phyloP scores from a whole-genome alignment of 1,140 invertebrate genomes.

The Lethrus apterus region DNA sequence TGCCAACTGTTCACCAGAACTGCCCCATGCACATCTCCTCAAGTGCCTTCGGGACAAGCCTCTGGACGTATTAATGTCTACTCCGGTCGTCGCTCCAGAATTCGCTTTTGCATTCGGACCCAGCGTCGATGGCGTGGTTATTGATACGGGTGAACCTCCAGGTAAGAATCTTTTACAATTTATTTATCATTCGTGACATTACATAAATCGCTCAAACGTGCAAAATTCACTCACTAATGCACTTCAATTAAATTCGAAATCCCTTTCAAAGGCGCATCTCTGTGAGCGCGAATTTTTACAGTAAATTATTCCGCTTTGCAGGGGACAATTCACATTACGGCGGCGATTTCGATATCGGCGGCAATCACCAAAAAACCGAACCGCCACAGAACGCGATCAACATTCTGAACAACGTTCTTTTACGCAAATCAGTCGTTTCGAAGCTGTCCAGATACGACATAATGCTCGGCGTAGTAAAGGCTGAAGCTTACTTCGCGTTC shows the following conservation, averaged over 20 bases:
- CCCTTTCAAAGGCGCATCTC: too few species aligned
- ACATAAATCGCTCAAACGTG: too few species aligned
- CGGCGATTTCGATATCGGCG: constrained; percentile 33
- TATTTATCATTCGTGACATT: too few species aligned
- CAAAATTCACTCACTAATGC: too few species aligned
- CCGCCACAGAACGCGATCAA: constrained; percentile 56
- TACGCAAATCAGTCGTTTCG: constrained; percentile 66
- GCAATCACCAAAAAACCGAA: constrained; percentile 42
- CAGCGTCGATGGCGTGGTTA: constrained; percentile 86
- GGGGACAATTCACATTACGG: constrained; percentile 35
- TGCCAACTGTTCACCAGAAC: constrained; percentile 76
- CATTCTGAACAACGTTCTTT: constrained; percentile 66
- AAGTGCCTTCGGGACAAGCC: constrained; percentile 77
- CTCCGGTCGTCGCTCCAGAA: constrained; percentile 70
- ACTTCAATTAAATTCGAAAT: too few species aligned
- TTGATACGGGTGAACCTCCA: constrained; percentile 61
- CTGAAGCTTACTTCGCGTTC: constrained; percentile 81
- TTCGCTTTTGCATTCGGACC: constrained; percentile 84
- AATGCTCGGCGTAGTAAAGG: constrained; percentile 85
- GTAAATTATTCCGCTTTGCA: constrained; percentile 22
- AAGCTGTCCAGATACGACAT: constrained; percentile 79
- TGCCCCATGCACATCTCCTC: constrained; percentile 64
- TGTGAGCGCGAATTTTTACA: too few species aligned
- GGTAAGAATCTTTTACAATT: constrained; percentile 40
- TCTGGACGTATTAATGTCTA: constrained; percentile 62